Evolutionary conservation across 2,797 vertebrate species (phyloP), one percentile per base, ranked within the genome.

Genomic region (Lithobates sylvaticus): DNA sequence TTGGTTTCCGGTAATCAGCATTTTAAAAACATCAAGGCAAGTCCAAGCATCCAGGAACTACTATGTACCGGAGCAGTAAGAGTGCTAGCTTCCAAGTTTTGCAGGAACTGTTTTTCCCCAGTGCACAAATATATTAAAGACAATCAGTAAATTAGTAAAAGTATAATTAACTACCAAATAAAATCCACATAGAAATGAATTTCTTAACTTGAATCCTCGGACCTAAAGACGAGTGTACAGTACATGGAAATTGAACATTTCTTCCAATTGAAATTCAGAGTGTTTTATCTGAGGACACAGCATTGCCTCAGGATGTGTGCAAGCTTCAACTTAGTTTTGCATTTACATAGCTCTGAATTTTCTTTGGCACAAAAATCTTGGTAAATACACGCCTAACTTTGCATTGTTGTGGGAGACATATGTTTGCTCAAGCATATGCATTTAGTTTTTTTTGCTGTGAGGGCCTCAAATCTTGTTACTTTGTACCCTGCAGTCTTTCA

Each of bases 241-340:
- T 36, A 84, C 78, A 21, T 50, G 42, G 23, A 54, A 65, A 47
- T 73, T 69, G 72, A 75, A 68, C 58, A 68, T 67, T 67, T 75
- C 27, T 36, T 86, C 34, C 39, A 74, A 18, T 80, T 50, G 29
- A 68, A 54, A 85, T 68, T 74, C 39, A 34, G 32, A 44, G 72
- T 81, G 64, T 81, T 80, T 80, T 76, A 76, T 86, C 65, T 76
- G 84, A 77, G 73, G 34, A 81, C 73, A 76, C 64, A 81, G 72
- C 32, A 86, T 29, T 42, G 84, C 78, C 84, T 69, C 65, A 36
- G 78, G 84, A 76, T 18, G 44, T 77, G 27, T 81, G 42, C 84
- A 86, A 81, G 84, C 67, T 82, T 76, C 73, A 86, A 86, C 78
- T 58, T 77, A 86, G 65, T 76, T 76, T 76, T 69, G 61, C 71